A percentile compares a stretch with the other conserved stretches of the same genome.
These are phyloP conservation scores for Aythya fuligula DNA, from an alignment of 2,797 vertebrate species.

Conservation along the genomic window DNA sequence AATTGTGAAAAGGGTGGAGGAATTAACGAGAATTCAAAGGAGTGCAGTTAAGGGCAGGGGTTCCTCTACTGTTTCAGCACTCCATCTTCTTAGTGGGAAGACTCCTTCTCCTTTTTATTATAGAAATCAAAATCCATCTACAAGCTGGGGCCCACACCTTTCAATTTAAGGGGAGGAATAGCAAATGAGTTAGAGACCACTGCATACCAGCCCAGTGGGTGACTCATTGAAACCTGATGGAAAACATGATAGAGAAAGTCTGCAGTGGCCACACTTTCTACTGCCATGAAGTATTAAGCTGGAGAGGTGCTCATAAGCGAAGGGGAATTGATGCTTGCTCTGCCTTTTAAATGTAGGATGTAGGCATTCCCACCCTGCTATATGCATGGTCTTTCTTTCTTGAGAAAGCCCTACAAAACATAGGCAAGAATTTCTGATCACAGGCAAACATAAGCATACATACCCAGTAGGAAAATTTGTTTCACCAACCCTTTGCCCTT, in stretches of 20 bases:
- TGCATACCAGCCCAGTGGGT: not conserved
- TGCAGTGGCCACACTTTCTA: not conserved
- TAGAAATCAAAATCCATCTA: not conserved
- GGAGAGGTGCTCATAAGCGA: not conserved
- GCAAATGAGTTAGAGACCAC: not conserved
- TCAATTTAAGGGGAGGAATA: not conserved
- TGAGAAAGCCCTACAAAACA: not conserved
- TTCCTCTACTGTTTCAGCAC: not conserved
- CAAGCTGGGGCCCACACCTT: not conserved
- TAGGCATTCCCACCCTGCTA: not conserved
- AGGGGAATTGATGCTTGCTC: not conserved
- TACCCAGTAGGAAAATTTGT: not conserved
- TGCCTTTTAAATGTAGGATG: not conserved
- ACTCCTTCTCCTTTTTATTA: not conserved
- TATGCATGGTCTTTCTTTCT: not conserved
- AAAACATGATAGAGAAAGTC: not conserved
- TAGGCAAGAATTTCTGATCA: not conserved
- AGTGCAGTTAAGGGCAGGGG: not conserved
- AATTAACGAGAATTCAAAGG: not conserved
- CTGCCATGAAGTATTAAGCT: not conserved
- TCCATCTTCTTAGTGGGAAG: not conserved
- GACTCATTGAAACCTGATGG: not conserved
- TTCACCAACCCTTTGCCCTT: not conserved
- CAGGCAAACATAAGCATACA: not conserved
- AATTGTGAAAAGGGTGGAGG: not conserved